A percentile compares a stretch with the other conserved stretches of the same genome.
Evolutionary conservation across 2,113 vertebrate genomes (phyloP).

Genomic region (Vulpes lagopus): DNA sequence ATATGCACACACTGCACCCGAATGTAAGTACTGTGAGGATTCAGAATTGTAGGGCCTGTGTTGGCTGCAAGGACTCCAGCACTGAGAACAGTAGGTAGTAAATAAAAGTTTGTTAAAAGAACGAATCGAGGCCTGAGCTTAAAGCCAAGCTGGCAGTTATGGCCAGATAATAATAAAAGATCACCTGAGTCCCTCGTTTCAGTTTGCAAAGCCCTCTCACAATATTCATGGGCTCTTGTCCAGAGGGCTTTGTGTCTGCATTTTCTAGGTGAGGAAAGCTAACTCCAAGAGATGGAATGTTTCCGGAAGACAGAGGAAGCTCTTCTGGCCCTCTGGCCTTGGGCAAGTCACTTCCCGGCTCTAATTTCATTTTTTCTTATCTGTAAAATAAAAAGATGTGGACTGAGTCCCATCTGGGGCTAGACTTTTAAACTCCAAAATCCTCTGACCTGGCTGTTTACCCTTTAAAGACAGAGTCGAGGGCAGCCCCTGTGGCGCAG

Average conservation of each 20-base stretch:
- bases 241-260: neutral
- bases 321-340: neutral
- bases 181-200: neutral
- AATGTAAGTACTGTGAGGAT: accelerated
- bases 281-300: neutral
- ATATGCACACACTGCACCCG: accelerated
- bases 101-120: neutral
- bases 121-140: neutral
- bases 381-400: conserved; percentile 12
- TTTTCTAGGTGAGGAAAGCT: neutral
- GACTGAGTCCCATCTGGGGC: neutral
- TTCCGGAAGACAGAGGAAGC: conserved; percentile 9
- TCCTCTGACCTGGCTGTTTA: neutral
- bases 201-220: neutral
- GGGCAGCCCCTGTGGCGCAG: no score
- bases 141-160: neutral
- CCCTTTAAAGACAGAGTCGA: neutral
- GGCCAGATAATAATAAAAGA: neutral
- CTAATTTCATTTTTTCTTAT: conserved; percentile 26
- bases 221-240: neutral
- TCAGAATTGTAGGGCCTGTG: no score
- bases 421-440: conserved; percentile 26
- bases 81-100: neutral
- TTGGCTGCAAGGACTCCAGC: neutral
- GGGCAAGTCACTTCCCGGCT: neutral